phyloP scores from a whole-genome alignment of 2,797 vertebrate species.

The Odontamblyopus rebecca region DNA sequence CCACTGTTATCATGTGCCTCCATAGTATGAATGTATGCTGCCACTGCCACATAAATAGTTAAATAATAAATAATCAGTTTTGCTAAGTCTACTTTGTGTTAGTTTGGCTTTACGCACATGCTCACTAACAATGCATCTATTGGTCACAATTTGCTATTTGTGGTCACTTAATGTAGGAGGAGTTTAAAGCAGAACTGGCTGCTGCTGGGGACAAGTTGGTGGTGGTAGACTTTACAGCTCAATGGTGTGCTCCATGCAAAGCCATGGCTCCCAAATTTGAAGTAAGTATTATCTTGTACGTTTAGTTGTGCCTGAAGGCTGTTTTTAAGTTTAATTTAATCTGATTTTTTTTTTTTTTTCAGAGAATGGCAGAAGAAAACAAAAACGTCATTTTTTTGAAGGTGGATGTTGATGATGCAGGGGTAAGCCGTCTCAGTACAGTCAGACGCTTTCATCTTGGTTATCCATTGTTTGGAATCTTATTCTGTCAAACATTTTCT shows the following conservation, averaged over 20 bases:
- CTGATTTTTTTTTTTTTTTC: background rate
- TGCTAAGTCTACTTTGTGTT: background rate
- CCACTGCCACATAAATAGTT: too few relatives aligned
- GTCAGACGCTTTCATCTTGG: background rate
- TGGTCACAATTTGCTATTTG: background rate
- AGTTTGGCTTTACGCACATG: background rate
- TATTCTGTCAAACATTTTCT: background rate
- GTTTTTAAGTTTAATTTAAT: background rate
- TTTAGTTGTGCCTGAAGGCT: background rate
- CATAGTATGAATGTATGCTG: too few relatives aligned
- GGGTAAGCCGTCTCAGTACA: constrained; percentile 62
- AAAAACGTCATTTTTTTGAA: constrained; percentile 85
- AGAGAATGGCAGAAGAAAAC: constrained; percentile 69
- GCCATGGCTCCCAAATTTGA: constrained; percentile 78
- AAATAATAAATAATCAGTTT: too few relatives aligned
- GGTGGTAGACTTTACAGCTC: constrained; percentile 89
- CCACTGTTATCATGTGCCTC: too few relatives aligned
- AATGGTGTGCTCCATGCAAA: constrained; percentile 90
- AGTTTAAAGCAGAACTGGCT: constrained; percentile 69
- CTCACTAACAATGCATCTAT: background rate
- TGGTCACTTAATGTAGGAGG: constrained; percentile 55
- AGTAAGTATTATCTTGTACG: constrained; percentile 60
- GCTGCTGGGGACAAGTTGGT: constrained; percentile 79
- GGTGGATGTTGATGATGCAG: constrained; percentile 91
- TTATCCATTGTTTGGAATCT: background rate